Percentiles rank a stretch among this genome's conserved stretches.
Conservation (phyloP, 2,797 vertebrate species). For the Clarias pachynema region DNA sequence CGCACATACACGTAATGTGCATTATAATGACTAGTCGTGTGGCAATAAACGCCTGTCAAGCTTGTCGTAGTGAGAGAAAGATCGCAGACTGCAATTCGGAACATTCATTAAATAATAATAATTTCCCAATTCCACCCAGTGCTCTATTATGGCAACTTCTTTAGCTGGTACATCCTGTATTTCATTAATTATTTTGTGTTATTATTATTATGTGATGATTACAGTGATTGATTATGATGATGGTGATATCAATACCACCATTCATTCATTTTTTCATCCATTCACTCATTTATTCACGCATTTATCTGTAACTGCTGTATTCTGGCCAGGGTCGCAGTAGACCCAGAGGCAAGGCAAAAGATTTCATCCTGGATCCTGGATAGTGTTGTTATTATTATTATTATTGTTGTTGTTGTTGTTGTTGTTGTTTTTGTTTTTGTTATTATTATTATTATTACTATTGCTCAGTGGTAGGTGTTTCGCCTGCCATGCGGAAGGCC, state of each 20-base stretch:
- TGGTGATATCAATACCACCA: not conserved
- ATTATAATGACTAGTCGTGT: constrained; percentile 41
- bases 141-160: no score
- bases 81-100: not conserved
- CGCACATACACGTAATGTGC: constrained; percentile 42
- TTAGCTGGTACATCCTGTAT: no score
- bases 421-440: no score
- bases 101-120: no score
- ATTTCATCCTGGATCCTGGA: not conserved
- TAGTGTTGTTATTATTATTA: not conserved
- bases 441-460: not conserved
- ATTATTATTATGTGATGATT: not conserved
- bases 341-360: not conserved
- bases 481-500: no score
- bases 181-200: not conserved
- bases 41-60: constrained; percentile 37
- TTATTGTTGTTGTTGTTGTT: not conserved
- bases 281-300: not conserved
- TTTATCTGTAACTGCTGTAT: not conserved
- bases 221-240: not conserved
- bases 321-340: not conserved
- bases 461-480: no score
- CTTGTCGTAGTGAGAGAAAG: no score
- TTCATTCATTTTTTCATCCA: no score
- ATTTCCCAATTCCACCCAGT: no score